A percentile compares a stretch with the other conserved stretches of the same genome.
phyloP scores from a whole-genome alignment of 2,888 invertebrate genomes.

The Notocelia uddmanniana region DNA sequence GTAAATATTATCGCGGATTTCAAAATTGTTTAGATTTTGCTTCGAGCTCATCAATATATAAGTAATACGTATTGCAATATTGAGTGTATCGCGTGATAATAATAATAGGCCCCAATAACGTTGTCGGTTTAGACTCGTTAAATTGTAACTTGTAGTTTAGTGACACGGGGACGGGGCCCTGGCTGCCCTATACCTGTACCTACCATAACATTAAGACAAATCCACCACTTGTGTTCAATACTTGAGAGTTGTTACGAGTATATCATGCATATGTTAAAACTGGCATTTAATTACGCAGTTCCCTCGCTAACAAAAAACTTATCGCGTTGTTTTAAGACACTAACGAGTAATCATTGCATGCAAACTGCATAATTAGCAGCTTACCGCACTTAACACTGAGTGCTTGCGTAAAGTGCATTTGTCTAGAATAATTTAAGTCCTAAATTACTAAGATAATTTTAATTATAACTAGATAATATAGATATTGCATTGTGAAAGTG shows the following conservation, averaged over 20 bases:
- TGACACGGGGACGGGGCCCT: too few relatives aligned
- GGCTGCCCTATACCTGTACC: too few relatives aligned
- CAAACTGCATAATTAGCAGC: slow-evolving; percentile 32
- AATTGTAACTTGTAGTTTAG: too few relatives aligned
- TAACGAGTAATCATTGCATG: slow-evolving; percentile 41
- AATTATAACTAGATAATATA: slow-evolving; percentile 35
- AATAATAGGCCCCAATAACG: too few relatives aligned
- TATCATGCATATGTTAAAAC: slow-evolving; percentile 22
- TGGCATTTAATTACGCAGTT: slow-evolving; percentile 38
- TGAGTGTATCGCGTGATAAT: too few relatives aligned
- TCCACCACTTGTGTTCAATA: not conserved
- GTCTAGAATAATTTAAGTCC: slow-evolving; percentile 42
- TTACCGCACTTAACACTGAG: slow-evolving; percentile 39
- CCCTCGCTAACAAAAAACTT: slow-evolving; percentile 28
- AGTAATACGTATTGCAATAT: too few relatives aligned
- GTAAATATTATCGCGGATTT: too few relatives aligned
- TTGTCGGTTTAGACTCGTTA: too few relatives aligned
- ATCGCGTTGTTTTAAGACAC: slow-evolving; percentile 28
- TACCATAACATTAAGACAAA: too few relatives aligned
- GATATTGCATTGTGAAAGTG: slow-evolving; percentile 36
- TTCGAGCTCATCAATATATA: too few relatives aligned
- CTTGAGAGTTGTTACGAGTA: not conserved
- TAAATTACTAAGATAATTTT: slow-evolving; percentile 38
- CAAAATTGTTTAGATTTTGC: too few relatives aligned
- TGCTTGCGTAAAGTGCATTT: slow-evolving; percentile 39